Percentiles rank a stretch among this genome's conserved stretches.
These are phyloP conservation scores for Schizopygopsis pylzovi DNA, from an alignment of 2,797 vertebrate species.

Conservation along the genomic window DNA sequence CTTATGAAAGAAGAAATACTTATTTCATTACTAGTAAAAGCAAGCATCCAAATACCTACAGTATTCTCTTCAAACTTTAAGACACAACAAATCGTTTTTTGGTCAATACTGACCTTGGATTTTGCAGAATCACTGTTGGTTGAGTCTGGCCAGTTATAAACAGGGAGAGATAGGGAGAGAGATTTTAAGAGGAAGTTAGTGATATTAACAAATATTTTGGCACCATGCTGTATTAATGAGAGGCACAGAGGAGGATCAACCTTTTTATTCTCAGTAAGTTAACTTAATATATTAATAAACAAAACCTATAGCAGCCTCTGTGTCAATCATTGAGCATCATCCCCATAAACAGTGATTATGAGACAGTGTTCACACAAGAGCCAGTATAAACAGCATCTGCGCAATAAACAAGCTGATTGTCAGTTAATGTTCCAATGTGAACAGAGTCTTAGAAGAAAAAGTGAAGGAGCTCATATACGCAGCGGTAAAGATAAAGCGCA, in stretches of 20 bases:
- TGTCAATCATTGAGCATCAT: constrained; percentile 65
- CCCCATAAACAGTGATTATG: constrained; percentile 30
- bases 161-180: constrained; percentile 54
- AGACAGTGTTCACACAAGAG: constrained; percentile 62
- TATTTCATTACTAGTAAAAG: too few relatives aligned
- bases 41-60: neutral
- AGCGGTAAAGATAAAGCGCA: constrained; percentile 63
- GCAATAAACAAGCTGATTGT: constrained; percentile 58
- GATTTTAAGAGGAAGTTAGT: constrained; percentile 42
- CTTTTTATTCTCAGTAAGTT: constrained; percentile 10
- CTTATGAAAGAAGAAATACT: neutral
- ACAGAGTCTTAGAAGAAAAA: constrained; percentile 57
- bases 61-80: neutral
- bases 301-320: constrained; percentile 61
- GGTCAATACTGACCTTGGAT: constrained; percentile 85
- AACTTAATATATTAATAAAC: neutral
- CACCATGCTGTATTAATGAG: constrained; percentile 48
- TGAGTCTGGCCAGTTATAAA: constrained; percentile 80
- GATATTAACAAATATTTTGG: constrained; percentile 40
- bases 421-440: constrained; percentile 57
- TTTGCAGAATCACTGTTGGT: constrained; percentile 93
- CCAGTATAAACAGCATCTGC: constrained; percentile 35
- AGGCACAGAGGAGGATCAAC: constrained; percentile 51
- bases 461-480: constrained; percentile 40
- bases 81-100: neutral